phyloP scores from a whole-genome alignment of 2,888 invertebrate genomes.

The Chaetogeoica ovagalla region DNA sequence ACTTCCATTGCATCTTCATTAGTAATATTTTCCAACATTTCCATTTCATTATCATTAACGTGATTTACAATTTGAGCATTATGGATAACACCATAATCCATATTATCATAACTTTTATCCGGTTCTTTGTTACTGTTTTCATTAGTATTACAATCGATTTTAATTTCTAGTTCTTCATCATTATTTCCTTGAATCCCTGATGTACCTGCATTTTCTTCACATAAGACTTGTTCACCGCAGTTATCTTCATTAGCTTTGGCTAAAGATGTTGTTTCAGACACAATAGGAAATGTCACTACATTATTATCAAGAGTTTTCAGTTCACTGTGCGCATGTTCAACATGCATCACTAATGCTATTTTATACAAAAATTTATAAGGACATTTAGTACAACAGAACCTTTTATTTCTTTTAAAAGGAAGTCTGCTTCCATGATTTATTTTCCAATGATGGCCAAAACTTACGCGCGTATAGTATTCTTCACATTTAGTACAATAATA shows the following conservation, averaged over 20 bases:
- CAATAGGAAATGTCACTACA: conserved; percentile 10
- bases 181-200: not conserved
- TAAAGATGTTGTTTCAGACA: conserved; percentile 18
- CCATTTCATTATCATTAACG: not conserved
- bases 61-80: not conserved
- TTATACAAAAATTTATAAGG: conserved; percentile 13
- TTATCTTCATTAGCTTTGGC: not conserved
- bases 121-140: not conserved
- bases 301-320: not conserved
- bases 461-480: conserved; percentile 15
- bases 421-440: conserved; percentile 28
- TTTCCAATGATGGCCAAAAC: conserved; percentile 27
- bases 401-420: not conserved
- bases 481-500: conserved; percentile 47
- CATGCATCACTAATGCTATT: conserved; percentile 34
- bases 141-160: not conserved
- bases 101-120: not conserved
- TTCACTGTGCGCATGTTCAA: conserved; percentile 20
- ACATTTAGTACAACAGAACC: conserved; percentile 23
- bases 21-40: not conserved
- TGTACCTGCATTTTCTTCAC: not conserved
- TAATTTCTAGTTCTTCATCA: not conserved
- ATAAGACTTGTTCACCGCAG: not conserved
- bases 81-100: not conserved
- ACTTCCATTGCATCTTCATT: not conserved